phyloP scores from a whole-genome alignment of 2,797 vertebrate species.

The Triplophysa bombifrons region DNA sequence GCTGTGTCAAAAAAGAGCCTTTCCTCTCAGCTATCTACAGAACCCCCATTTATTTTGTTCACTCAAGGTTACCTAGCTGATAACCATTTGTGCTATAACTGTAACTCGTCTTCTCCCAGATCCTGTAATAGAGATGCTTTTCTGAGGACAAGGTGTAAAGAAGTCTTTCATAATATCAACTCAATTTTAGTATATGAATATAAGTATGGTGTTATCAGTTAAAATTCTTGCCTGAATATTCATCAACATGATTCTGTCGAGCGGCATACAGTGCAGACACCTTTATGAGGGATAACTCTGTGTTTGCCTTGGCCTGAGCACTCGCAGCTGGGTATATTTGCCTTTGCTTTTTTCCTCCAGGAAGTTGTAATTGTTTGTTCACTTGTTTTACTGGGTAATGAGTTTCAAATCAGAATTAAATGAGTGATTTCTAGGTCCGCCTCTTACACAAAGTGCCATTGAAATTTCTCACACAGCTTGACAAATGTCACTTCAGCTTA shows the following conservation, averaged over 20 bases:
- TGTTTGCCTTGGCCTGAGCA: constrained; percentile 18
- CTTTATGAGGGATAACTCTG: constrained; percentile 21
- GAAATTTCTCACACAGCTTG: not conserved
- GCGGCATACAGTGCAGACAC: not conserved
- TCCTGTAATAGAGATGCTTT: not conserved
- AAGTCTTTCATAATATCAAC: not conserved
- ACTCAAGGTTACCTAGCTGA: not conserved
- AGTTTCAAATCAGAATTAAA: constrained; percentile 35
- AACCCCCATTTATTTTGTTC: not conserved
- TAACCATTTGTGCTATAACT: not conserved
- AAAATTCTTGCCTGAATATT: not conserved
- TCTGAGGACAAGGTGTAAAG: constrained; percentile 3
- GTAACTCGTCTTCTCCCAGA: not conserved
- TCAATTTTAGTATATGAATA: not conserved
- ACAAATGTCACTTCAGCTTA: constrained; percentile 26
- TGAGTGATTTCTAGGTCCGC: constrained; percentile 12
- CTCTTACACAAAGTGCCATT: constrained; percentile 27
- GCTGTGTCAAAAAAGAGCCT: constrained; percentile 8
- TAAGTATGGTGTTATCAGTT: not conserved
- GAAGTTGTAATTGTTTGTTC: constrained; percentile 48
- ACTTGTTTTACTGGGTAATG: constrained; percentile 43
- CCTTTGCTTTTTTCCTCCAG: constrained; percentile 37
- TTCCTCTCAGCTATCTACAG: not conserved
- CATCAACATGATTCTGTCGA: not conserved
- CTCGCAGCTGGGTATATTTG: constrained; percentile 30